These are phyloP conservation scores for Mamestra configurata DNA, from an alignment of 1,140 invertebrate genomes.

Conservation along the genomic window DNA sequence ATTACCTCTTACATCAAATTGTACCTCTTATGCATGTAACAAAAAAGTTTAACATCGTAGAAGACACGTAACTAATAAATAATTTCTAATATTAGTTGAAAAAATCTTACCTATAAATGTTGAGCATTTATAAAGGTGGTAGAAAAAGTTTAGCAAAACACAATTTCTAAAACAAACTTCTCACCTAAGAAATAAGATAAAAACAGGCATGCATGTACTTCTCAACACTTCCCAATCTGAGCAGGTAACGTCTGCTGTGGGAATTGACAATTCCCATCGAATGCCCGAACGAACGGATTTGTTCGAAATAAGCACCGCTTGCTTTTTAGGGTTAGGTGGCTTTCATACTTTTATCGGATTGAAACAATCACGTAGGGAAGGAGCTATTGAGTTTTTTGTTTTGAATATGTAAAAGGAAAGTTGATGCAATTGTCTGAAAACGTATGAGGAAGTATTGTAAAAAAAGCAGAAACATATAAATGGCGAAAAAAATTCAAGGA, in stretches of 20 bases:
- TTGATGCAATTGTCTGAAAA: no score
- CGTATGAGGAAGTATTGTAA: no score
- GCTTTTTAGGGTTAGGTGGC: constrained; percentile 4
- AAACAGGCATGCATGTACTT: background rate
- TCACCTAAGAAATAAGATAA: constrained; percentile 12
- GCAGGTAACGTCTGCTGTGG: constrained; percentile 10
- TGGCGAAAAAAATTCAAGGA: no score
- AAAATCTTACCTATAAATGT: no score
- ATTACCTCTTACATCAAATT: no score
- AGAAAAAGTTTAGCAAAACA: no score
- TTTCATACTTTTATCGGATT: constrained; percentile 9
- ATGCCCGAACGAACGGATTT: background rate
- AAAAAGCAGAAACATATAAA: no score
- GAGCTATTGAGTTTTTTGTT: background rate
- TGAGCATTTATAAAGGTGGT: no score
- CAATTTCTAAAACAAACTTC: background rate
- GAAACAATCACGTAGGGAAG: constrained; percentile 1
- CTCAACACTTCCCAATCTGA: background rate
- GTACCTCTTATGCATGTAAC: no score
- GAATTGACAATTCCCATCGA: constrained; percentile 38
- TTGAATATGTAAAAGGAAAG: background rate
- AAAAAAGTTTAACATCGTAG: no score
- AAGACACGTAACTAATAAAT: no score
- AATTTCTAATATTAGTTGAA: no score
- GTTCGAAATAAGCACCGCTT: background rate